phyloP scores from a whole-genome alignment of 2,113 vertebrate species.

The Saguinus imperator region DNA sequence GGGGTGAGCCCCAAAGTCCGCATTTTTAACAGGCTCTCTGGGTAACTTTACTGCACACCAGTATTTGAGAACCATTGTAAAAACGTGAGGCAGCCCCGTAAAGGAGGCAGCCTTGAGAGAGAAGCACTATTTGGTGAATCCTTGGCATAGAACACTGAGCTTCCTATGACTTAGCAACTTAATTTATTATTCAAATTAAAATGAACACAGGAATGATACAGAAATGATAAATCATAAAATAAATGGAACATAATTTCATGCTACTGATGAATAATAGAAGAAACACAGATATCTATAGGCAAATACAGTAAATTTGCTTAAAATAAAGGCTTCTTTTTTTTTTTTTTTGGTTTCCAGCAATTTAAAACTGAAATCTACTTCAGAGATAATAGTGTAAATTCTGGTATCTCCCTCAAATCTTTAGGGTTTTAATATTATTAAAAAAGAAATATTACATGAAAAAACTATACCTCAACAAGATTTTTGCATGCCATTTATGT shows the following conservation, averaged over 20 bases:
- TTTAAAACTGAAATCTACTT: not conserved
- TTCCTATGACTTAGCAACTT: not conserved
- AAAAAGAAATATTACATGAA: not conserved
- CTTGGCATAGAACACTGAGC: not conserved
- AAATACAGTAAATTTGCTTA: not conserved
- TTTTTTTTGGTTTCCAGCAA: not conserved
- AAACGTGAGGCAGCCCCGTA: not conserved
- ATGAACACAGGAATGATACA: not conserved
- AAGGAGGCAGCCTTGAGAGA: not conserved
- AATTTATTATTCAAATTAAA: not conserved
- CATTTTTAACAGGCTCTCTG: not conserved
- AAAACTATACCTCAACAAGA: not conserved
- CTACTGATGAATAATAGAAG: not conserved
- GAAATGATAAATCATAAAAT: not conserved
- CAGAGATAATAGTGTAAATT: not conserved
- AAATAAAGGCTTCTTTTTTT: not conserved
- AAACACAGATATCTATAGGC: not conserved
- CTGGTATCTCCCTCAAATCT: not conserved
- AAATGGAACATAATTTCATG: not conserved
- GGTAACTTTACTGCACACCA: not conserved
- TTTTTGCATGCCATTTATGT: not conserved
- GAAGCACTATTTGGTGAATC: not conserved
- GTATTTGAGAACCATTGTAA: not conserved
- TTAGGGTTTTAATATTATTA: not conserved
- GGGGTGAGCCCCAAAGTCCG: not conserved